Conservation (phyloP, 2,888 invertebrate species). For the Blastobasis lacticolella region DNA sequence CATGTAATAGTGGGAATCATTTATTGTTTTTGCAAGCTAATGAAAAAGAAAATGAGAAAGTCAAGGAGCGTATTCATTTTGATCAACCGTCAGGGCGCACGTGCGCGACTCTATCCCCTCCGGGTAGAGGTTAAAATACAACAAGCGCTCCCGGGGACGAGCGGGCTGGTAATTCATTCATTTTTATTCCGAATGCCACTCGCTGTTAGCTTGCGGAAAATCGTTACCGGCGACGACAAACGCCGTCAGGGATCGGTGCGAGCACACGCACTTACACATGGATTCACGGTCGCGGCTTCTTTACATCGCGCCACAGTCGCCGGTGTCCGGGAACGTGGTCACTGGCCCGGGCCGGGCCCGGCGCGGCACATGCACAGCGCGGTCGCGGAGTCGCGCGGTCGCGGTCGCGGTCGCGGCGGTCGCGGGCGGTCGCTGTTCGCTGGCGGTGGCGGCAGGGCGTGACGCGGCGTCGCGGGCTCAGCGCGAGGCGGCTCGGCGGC, state of each 20-base stretch:
- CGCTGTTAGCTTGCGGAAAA: conserved; percentile 45
- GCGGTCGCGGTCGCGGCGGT: conserved; percentile 21
- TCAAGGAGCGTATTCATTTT: conserved; percentile 36
- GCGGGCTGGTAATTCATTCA: conserved; percentile 52
- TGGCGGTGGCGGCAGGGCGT: conserved; percentile 6
- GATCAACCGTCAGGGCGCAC: conserved; percentile 46
- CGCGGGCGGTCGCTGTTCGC: conserved; percentile 11
- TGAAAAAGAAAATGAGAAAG: conserved; percentile 27
- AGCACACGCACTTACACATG: conserved; percentile 67
- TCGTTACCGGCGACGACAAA: conserved; percentile 46
- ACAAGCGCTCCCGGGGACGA: conserved; percentile 28
- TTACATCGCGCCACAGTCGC: conserved; percentile 77
- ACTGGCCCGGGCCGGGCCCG: conserved; percentile 59
- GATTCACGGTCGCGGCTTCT: conserved; percentile 62
- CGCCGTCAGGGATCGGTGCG: conserved; percentile 44
- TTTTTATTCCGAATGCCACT: conserved; percentile 48
- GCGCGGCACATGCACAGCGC: background rate
- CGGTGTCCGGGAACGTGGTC: conserved; percentile 79
- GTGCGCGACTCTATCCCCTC: conserved; percentile 51
- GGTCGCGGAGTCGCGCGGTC: conserved; percentile 16
- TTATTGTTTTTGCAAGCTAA: conserved; percentile 24
- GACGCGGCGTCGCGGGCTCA: conserved; percentile 15
- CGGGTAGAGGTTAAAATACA: conserved; percentile 57
- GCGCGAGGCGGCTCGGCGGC: conserved; percentile 18
- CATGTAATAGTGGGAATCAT: conserved; percentile 2